Evolutionary conservation across 2,113 vertebrate genomes (phyloP), one percentile per base, ranked within the genome.

Genomic region (Paedocypris sp.): DNA sequence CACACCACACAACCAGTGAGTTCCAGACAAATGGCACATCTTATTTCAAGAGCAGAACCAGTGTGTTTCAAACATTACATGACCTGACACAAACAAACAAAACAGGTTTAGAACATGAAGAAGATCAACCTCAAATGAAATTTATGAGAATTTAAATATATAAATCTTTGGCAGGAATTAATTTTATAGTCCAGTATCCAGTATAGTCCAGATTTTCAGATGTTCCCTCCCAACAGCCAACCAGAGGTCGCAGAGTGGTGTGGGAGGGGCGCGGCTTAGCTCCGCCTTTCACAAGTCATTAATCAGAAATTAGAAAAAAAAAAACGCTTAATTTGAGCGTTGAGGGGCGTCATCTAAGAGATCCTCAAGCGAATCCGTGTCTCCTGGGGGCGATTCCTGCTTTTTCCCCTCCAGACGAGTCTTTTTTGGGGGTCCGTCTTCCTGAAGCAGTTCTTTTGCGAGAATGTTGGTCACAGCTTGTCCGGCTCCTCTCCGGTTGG

Each of bases 361-460:
- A 33, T 84, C 81, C 62, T 85, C 83, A 33, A 85, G 69, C 1
- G 83, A 79, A 15, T 72, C 78, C 0, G 75, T 69, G 56, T 66
- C 80, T 38, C 66, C 73, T 7, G 23, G 1, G 11, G 73, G 47
- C 69, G 80, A 73, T 4, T 74, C 75, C 25, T 67, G 72, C 26
- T 64, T 66, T 20, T 74, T 66, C 1, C 23, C 1, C 19, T 31
- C 18, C 16, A 77, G 1, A 52, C 63, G 80, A 32, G 6, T 53
- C 49, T 78, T 69, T 25, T 73, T 67, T 18, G 65, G 35, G 1
- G 79, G 59, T 1, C 68, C 3, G 6, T 86, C 84, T 1, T 91
- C 90, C 75, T 89, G 88, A 70, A 84, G 83, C 75, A 91, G 77
- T 75, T 90, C 89, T 47, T 89, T 89, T 75, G 87, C 90, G 64